These are phyloP conservation scores for Coregonus clupeaformis DNA, from an alignment of 2,113 vertebrate genomes.

Conservation along the genomic window DNA sequence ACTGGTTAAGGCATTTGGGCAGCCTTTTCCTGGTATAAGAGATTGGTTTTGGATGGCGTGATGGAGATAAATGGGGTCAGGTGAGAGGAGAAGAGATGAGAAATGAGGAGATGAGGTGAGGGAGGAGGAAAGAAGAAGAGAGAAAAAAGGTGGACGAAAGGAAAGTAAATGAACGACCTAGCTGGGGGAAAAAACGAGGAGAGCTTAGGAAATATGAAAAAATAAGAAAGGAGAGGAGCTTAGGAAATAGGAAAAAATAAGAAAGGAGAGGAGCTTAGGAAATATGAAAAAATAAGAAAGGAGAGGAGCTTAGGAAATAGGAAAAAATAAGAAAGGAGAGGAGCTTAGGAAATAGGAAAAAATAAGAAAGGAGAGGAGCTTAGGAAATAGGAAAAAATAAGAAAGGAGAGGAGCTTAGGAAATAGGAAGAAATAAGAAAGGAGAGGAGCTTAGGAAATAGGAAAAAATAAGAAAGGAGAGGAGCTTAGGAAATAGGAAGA, in stretches of 20 bases:
- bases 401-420: neutral
- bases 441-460: too few species aligned
- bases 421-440: neutral
- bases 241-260: too few species aligned
- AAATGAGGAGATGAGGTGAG: neutral
- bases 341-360: neutral
- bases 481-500: neutral
- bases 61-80: neutral
- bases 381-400: too few species aligned
- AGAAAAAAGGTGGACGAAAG: neutral
- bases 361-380: neutral
- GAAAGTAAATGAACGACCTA: neutral
- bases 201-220: neutral
- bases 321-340: neutral
- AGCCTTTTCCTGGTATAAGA: too few species aligned
- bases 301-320: too few species aligned
- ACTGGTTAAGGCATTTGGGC: too few species aligned
- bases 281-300: neutral
- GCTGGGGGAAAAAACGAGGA: neutral
- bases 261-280: neutral
- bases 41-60: neutral
- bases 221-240: neutral
- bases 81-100: neutral
- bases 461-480: neutral
- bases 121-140: neutral